Evolutionary conservation across 2,888 invertebrate species (phyloP).

Genomic region (Rugalucina vietnamica): DNA sequence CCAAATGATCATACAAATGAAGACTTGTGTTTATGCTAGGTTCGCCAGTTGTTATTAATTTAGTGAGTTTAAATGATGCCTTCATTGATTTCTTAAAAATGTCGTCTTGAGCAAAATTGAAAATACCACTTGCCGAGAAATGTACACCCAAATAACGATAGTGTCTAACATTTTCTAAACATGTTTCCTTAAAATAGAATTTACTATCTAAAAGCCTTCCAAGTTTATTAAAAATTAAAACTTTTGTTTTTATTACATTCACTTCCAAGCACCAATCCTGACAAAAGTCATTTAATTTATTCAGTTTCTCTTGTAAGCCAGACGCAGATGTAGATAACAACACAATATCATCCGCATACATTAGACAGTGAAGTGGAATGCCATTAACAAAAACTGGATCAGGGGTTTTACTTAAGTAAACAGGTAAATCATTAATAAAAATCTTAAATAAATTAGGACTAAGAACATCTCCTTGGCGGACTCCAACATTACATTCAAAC

Average conservation of each 20-base stretch:
- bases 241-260: not conserved
- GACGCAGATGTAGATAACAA: not conserved
- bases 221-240: not conserved
- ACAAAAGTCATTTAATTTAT: not conserved
- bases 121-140: not conserved
- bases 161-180: not conserved
- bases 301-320: not conserved
- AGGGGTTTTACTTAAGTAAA: not conserved
- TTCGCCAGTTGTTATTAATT: not conserved
- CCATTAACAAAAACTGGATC: not conserved
- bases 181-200: not conserved
- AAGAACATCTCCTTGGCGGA: not conserved
- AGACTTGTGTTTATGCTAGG: not conserved
- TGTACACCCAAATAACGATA: not conserved
- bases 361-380: not conserved
- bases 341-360: not conserved
- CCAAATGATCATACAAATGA: no score
- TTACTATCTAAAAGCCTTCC: not conserved
- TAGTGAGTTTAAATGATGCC: not conserved
- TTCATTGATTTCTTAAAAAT: conserved; percentile 1
- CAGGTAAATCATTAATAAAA: conserved; percentile 18
- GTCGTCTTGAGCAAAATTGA: not conserved
- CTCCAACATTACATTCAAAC: not conserved
- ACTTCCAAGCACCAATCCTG: not conserved
- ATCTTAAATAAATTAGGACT: conserved; percentile 15